Evolutionary conservation across 2,113 vertebrate genomes (phyloP).

Genomic region (Myocastor coypus): DNA sequence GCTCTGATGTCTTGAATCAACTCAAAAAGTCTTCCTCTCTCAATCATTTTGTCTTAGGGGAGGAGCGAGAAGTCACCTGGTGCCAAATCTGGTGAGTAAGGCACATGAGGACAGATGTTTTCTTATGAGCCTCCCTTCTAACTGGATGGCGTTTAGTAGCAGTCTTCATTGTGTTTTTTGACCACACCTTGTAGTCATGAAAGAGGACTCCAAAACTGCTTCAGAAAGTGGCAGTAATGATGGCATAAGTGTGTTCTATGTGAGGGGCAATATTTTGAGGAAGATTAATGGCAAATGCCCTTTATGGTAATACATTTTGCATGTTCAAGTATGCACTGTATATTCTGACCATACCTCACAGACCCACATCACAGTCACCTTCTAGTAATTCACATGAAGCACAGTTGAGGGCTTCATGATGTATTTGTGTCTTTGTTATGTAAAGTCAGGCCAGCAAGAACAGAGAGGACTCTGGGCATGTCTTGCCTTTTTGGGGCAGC

Average conservation of each 20-base stretch:
- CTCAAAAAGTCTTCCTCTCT: not conserved
- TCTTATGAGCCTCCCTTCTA: not conserved
- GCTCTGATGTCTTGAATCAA: not conserved
- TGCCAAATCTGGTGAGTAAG: not conserved
- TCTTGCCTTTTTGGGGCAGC: not conserved
- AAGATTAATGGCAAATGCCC: not conserved
- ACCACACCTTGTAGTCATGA: not conserved
- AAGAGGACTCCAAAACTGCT: not conserved
- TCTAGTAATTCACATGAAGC: not conserved
- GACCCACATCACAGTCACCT: not conserved
- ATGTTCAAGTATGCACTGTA: not conserved
- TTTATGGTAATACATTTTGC: not conserved
- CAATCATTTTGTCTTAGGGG: not conserved
- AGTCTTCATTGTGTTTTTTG: not conserved
- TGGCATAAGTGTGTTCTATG: not conserved
- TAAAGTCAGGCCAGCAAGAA: not conserved
- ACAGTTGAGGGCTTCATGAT: not conserved
- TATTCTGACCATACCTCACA: not conserved
- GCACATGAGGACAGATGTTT: not conserved
- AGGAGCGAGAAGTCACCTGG: not conserved
- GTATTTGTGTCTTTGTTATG: not conserved
- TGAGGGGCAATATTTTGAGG: not conserved
- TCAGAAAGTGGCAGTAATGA: not conserved
- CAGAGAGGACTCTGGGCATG: not conserved
- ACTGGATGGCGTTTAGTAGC: not conserved